A percentile compares a stretch with the other conserved stretches of the same genome.
Conservation (phyloP, 2,888 invertebrate species). For the Antheraea yamamai region DNA sequence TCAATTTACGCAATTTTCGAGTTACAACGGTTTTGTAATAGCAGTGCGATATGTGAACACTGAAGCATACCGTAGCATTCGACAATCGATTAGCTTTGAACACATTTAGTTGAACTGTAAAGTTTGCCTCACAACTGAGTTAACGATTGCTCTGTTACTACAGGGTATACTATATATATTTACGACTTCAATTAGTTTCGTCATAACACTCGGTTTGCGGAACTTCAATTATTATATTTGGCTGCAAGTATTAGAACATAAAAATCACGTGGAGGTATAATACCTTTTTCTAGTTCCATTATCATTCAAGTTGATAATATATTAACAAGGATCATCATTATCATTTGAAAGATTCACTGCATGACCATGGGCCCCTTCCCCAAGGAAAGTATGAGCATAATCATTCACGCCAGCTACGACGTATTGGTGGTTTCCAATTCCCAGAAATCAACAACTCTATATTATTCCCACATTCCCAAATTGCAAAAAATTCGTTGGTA, state of each 20-base stretch:
- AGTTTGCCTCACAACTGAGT: not conserved
- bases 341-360: too few species aligned
- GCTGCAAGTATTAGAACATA: too few species aligned
- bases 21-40: too few species aligned
- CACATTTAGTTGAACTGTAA: conserved; percentile 1
- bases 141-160: not conserved
- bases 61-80: not conserved
- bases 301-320: not conserved
- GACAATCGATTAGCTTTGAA: not conserved
- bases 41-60: too few species aligned
- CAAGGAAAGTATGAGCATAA: too few species aligned
- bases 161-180: not conserved
- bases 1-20: too few species aligned
- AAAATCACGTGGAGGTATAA: not conserved
- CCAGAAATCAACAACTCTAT: too few species aligned
- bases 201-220: not conserved
- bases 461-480: too few species aligned
- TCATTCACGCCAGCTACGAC: too few species aligned
- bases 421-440: too few species aligned
- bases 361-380: too few species aligned
- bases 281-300: not conserved
- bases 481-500: too few species aligned
- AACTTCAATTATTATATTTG: not conserved
- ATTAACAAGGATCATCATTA: not conserved
- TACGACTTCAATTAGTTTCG: not conserved